These are phyloP conservation scores for Holotrichia oblita DNA, from an alignment of 1,140 invertebrate species.

Conservation along the genomic window DNA sequence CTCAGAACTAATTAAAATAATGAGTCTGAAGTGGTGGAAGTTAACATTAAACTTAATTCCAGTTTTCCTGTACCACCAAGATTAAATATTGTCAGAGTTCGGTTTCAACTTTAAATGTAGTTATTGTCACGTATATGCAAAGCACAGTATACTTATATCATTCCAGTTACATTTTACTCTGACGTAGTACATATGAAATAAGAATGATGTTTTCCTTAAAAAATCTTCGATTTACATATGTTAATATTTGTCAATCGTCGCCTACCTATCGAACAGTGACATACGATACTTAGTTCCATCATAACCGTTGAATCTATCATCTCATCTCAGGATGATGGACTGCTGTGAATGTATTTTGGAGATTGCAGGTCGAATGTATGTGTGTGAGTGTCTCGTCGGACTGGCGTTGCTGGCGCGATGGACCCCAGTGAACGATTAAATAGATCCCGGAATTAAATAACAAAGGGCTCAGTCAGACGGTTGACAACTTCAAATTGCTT, in stretches of 20 bases:
- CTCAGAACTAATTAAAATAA: not conserved
- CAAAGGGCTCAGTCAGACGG: constrained; percentile 60
- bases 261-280: not conserved
- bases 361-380: not conserved
- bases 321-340: not conserved
- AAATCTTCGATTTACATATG: not conserved
- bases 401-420: not conserved
- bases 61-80: too few relatives aligned
- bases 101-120: too few relatives aligned
- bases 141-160: too few relatives aligned
- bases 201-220: too few relatives aligned
- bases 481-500: constrained; percentile 62
- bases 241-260: not conserved
- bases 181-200: too few relatives aligned
- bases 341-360: not conserved
- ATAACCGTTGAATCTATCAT: not conserved
- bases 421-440: constrained; percentile 53
- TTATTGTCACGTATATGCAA: too few relatives aligned
- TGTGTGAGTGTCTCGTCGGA: not conserved
- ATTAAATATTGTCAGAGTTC: too few relatives aligned
- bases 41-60: too few relatives aligned
- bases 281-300: constrained; percentile 19
- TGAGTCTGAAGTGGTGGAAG: too few relatives aligned
- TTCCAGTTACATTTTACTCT: too few relatives aligned
- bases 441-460: constrained; percentile 60